Base-by-base conservation (phyloP, 37 sponge, comb jelly and placozoan species). In the Dysidea cf. avara region DNA sequence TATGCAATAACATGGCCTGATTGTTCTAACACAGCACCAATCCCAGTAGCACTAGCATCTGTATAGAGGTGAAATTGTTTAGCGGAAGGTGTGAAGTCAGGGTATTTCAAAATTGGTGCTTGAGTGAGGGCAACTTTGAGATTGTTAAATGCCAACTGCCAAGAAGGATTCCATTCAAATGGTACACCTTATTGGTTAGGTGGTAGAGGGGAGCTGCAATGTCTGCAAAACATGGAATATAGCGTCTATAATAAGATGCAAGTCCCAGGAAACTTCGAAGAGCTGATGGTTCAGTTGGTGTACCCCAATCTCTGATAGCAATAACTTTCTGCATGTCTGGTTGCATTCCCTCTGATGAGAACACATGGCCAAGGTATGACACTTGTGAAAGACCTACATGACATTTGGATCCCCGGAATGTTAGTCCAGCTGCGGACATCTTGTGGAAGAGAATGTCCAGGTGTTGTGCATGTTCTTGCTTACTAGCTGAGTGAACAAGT, bases 171-270 rank as follows among this genome's bases (percentile, higher is more conserved):
- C 35, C 68, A 30, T 2, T 21, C 17, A 32, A 78, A 66, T 22
- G 38, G 34, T 6, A 66, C 79, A 5, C 49, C 65, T 31, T 70
- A 71, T 6, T 55, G 11, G 55, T 22, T 35, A 72, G 55, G 29
- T 25, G 53, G n/a, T 54, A 22, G 16, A 72, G 73, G n/a, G 73
- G 73, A 31, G 73, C 53, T 32, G 73, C 73, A 53, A 48, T 54
- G 9, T 72, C 51, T 49, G 51, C 51, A 49, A 25, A 25, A 11
- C n/a, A 11, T 20, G 11, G 21, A 17, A 46, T 38, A 32, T 39
- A 66, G 1, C 68, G 43, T 22, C 68, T n/a, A n/a, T n/a, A n/a
- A n/a, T n/a, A n/a, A 25, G n/a, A n/a, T n/a, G n/a, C n/a, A n/a
- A n/a, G n/a, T n/a, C n/a, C n/a, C n/a, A n/a, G n/a, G n/a, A n/a